A percentile compares a stretch with the other conserved stretches of the same genome.
Evolutionary conservation across 1,140 invertebrate genomes (phyloP).

Genomic region (Drosophila yakuba): DNA sequence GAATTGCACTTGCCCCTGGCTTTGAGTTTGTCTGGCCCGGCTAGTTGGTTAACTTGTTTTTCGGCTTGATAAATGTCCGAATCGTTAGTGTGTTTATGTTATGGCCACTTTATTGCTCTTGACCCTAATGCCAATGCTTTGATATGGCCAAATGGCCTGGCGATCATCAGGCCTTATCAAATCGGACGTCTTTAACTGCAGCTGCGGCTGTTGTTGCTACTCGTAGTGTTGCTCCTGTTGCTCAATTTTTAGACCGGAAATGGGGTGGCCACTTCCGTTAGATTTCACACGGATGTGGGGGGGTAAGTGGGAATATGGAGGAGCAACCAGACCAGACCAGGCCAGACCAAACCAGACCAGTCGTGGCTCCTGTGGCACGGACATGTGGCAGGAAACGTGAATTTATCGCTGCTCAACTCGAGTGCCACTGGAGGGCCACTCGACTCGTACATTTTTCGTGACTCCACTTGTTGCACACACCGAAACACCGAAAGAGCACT

Average conservation of each 20-base stretch:
- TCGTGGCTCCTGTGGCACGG: conserved; percentile 59
- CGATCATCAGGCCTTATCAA: conserved; percentile 30
- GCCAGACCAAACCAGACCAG: neutral
- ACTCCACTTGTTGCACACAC: conserved; percentile 41
- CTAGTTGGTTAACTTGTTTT: conserved; percentile 57
- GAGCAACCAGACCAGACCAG: neutral
- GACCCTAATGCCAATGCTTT: conserved; percentile 66
- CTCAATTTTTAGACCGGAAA: conserved; percentile 58
- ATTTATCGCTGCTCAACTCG: conserved; percentile 73
- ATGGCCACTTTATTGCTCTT: conserved; percentile 63
- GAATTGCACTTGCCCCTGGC: conserved; percentile 78
- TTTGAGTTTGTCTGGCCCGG: conserved; percentile 69
- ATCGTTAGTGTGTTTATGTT: conserved; percentile 30
- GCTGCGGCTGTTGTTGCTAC: neutral
- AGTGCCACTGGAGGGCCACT: conserved; percentile 51
- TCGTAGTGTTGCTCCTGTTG: conserved; percentile 22
- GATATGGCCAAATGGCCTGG: conserved; percentile 23
- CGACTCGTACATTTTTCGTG: conserved; percentile 47
- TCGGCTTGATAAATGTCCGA: conserved; percentile 69
- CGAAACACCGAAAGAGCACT: conserved; percentile 13
- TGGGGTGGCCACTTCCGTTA: conserved; percentile 73
- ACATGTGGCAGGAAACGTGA: conserved; percentile 75
- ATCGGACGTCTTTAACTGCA: conserved; percentile 34
- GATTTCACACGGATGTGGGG: conserved; percentile 38
- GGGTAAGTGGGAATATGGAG: neutral